Conservation (phyloP, 2,797 vertebrate species). For the Tokudaia muenninki region DNA sequence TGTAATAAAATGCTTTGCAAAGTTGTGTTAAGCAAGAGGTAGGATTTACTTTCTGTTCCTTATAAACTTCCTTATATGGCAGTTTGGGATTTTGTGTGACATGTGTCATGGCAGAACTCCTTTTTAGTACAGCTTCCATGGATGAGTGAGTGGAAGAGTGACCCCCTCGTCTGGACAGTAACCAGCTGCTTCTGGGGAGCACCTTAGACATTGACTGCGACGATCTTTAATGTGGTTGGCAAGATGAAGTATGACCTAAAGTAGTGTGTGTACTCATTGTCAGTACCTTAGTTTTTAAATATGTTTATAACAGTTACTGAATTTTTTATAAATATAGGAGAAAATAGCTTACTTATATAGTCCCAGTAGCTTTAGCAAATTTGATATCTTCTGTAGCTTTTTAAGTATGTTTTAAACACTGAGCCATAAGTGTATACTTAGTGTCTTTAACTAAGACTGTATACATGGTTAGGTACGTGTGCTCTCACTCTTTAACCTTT, state of each 20-base stretch:
- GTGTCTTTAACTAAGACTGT: not conserved
- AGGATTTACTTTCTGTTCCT: slow-evolving; percentile 42
- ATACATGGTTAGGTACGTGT: not conserved
- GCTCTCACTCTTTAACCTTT: not conserved
- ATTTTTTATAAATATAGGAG: slow-evolving; percentile 18
- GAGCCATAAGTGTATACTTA: slow-evolving; percentile 10
- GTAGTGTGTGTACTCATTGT: not conserved
- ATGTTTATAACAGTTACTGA: not conserved
- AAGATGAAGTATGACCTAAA: slow-evolving; percentile 20
- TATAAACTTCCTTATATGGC: slow-evolving; percentile 57
- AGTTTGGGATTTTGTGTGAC: slow-evolving; percentile 18
- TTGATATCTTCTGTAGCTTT: slow-evolving; percentile 11
- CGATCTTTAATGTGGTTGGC: not conserved
- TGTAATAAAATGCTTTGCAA: slow-evolving; percentile 41
- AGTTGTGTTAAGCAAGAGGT: slow-evolving; percentile 47
- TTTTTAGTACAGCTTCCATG: slow-evolving; percentile 7
- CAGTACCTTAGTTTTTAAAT: slow-evolving; percentile 42
- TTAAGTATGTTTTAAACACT: slow-evolving; percentile 49
- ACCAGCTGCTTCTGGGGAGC: not conserved
- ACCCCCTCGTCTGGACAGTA: slow-evolving; percentile 7
- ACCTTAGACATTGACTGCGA: not conserved
- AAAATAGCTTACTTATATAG: not conserved
- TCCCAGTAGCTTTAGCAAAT: not conserved
- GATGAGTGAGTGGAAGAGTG: not conserved
- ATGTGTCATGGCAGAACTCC: not conserved